Conservation (phyloP, 2,797 vertebrate species). For the Lagorchestes hirsutus region DNA sequence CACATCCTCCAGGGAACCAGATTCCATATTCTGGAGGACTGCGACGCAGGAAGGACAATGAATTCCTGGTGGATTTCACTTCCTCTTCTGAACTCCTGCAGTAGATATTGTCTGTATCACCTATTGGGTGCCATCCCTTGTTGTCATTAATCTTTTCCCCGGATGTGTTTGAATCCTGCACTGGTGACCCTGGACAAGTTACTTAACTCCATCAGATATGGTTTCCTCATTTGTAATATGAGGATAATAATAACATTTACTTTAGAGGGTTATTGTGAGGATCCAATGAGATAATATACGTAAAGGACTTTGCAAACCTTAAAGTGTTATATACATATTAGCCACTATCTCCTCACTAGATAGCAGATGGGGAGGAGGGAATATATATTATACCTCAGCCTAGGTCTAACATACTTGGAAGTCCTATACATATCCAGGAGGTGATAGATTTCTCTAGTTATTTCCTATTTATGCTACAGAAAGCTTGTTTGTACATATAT, state of each 20-base stretch:
- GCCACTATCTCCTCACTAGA: neutral
- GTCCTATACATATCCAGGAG: neutral
- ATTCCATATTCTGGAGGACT: neutral
- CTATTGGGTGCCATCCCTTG: neutral
- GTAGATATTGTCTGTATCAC: neutral
- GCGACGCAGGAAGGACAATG: neutral
- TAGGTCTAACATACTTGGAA: neutral
- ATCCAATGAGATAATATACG: neutral
- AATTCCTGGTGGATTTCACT: neutral
- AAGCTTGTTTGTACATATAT: neutral
- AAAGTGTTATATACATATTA: neutral
- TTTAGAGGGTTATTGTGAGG: neutral
- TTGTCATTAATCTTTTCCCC: constrained; percentile 21
- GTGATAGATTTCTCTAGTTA: neutral
- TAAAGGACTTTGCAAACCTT: neutral
- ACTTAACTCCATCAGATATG: neutral
- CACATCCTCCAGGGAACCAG: neutral
- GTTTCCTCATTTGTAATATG: neutral
- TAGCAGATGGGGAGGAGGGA: neutral
- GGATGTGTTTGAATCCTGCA: neutral
- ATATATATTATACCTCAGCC: neutral
- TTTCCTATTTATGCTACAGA: neutral
- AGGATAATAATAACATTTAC: neutral
- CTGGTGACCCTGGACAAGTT: neutral
- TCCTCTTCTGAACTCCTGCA: neutral